Percentiles rank a stretch among this genome's conserved stretches.
Evolutionary conservation across 2,113 vertebrate genomes (phyloP).

Genomic region (Aphyosemion australe): DNA sequence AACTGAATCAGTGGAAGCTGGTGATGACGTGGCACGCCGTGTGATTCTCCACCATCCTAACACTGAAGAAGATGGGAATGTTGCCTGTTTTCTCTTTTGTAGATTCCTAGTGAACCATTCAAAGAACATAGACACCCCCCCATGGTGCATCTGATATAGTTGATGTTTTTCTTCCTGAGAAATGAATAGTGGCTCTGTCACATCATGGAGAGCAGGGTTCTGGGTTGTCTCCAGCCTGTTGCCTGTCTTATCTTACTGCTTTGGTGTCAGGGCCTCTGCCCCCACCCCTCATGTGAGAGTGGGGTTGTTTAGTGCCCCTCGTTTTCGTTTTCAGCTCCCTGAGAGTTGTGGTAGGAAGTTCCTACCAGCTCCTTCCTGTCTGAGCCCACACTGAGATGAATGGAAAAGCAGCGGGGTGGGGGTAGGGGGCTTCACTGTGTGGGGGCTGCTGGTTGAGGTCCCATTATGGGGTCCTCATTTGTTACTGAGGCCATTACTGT

Average conservation of each 20-base stretch:
- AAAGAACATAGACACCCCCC: too few species aligned
- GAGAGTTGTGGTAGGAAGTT: constrained; percentile 43
- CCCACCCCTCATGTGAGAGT: constrained; percentile 27
- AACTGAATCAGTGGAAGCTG: neutral
- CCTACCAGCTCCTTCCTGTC: constrained; percentile 36
- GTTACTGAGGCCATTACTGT: constrained; percentile 75
- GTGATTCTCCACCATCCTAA: neutral
- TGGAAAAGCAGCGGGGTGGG: neutral
- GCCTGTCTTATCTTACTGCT: constrained; percentile 66
- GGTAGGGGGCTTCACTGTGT: constrained; percentile 1
- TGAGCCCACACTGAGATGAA: constrained; percentile 1
- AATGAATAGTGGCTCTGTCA: constrained; percentile 75
- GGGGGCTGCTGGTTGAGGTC: constrained; percentile 61
- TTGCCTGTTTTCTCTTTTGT: neutral
- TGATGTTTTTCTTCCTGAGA: constrained; percentile 77
- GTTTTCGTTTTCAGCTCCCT: constrained; percentile 30
- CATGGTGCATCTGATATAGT: constrained; percentile 71
- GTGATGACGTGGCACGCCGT: neutral
- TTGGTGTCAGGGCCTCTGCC: constrained; percentile 25
- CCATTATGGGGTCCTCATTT: constrained; percentile 77
- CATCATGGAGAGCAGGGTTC: constrained; percentile 51
- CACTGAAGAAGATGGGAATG: neutral
- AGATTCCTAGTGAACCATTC: neutral
- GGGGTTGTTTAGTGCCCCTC: neutral
- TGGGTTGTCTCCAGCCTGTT: constrained; percentile 72